Base-by-base conservation (phyloP, 2,113 vertebrate genomes). In the Polyodon spathula region DNA sequence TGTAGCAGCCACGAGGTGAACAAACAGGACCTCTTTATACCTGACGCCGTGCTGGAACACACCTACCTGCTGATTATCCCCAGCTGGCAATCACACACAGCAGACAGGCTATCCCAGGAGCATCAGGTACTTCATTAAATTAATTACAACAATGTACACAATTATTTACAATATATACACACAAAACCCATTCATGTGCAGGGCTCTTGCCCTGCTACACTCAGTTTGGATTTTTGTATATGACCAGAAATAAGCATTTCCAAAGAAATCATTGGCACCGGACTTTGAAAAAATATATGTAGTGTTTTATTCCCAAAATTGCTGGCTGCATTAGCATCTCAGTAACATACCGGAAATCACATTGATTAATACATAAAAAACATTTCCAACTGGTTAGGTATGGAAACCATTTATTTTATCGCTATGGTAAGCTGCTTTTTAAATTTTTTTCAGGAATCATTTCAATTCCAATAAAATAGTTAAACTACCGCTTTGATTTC, bases 201-300 rank as follows among this genome's bases (percentile, higher is more conserved):
- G n/a, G n/a, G n/a, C n/a, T n/a, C n/a, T n/a, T n/a, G n/a, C n/a
- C n/a, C n/a, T n/a, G n/a, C n/a, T n/a, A n/a, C n/a, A n/a, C n/a
- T n/a, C n/a, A 40, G 62, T 55, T 71, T 65, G 76, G 70, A 67
- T 69, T 69, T 79, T 81, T 83, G 78, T 73, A 81, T 82, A 80
- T 76, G 76, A 81, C 76, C 73, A 62, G 63, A 64, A 44, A 66
- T 54, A 56, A 41, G 75, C 64, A 65, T 64, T 66, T 83, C 84
- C 81, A 84, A 85, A 79, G 80, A 84, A 86, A 88, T 76, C 78
- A 75, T 63, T 79, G 78, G 79, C 79, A 73, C 68, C 60, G 71
- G 65, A 70, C 78, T 75, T 79, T 81, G 70, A 80, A 83, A 84
- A 77, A 70, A 75, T 71, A 72, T 75, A 76, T n/a, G n/a, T 69